Evolutionary conservation across 92 coral and sea anemone genomes (phyloP), one percentile per base, ranked within the genome.

Genomic region (Heteractis magnifica): DNA sequence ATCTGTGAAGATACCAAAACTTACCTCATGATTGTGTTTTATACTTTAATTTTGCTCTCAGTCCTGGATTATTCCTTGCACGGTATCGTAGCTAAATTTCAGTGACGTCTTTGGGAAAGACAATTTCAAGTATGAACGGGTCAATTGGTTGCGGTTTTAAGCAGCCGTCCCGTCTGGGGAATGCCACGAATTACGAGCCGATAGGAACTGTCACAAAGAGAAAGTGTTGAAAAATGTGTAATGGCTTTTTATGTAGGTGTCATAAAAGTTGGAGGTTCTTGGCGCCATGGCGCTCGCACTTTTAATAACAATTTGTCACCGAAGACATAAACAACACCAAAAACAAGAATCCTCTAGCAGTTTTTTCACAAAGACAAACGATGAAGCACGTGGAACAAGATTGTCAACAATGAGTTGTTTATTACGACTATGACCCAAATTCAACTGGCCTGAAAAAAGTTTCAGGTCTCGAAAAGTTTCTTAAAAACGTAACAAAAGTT

Each of bases 201-300:
- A 68, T 23, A 9, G 73, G 6, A 68, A 23, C 73, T 68, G 73
- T 68, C 73, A 68, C 11, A 68, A 10, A 20, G 49, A 68, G 23
- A 68, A 68, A 1, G 73, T 68, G 73, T 68, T 68, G 73, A 68
- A 68, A 68, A 68, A 68, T 68, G 72, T 4, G 72, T 8, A 6
- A 4, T 23, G 8, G 3, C 9, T 68, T 23, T 68, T 68, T 23
- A 68, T 23, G 15, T 23, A 68, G 73, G 73, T 68, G 73, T 68
- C 26, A 50, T 23, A 12, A 12, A 53, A 8, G 44, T 53, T 8
- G 58, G 13, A 53, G 2, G 58, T 53, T 53, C 58, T 53, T 68
- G 73, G 73, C 73, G 73, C 73, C 73, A 68, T 26, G 49, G 23
- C 49, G 18, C 70, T 62, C 23, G 70, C 70, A 8, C 70, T 62